phyloP scores from a whole-genome alignment of 2,113 vertebrate genomes.

The Sinocyclocheilus maitianheensis region DNA sequence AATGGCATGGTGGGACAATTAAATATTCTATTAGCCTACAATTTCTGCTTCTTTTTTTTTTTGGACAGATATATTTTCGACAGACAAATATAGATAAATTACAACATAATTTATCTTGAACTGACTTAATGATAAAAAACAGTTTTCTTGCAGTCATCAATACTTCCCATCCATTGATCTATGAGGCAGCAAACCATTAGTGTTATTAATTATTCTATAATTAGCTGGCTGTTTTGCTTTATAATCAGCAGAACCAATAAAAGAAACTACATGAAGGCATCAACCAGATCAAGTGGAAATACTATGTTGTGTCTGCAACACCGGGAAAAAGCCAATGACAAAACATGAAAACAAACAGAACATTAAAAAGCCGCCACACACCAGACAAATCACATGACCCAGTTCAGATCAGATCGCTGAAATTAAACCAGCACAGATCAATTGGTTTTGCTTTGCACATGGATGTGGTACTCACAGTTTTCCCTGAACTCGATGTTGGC shows the following conservation, averaged over 20 bases:
- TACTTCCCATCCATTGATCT: constrained; percentile 67
- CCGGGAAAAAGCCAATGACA: not conserved
- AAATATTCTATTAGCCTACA: not conserved
- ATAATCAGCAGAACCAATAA: not conserved
- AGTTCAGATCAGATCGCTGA: not conserved
- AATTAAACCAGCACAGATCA: constrained; percentile 19
- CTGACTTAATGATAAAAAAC: not conserved
- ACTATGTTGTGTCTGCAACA: not conserved
- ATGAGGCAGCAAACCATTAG: not conserved
- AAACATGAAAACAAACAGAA: not conserved
- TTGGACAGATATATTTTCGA: not conserved
- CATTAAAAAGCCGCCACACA: not conserved
- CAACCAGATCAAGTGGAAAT: not conserved
- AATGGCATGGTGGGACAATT: not conserved
- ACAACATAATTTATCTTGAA: not conserved
- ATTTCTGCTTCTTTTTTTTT: not conserved
- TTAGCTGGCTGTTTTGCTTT: not conserved
- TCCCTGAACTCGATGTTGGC: constrained; percentile 97
- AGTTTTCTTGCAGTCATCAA: constrained; percentile 48
- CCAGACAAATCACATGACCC: constrained; percentile 6
- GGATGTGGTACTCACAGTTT: constrained; percentile 84
- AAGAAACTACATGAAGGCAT: not conserved
- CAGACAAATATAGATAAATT: not conserved
- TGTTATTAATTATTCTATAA: not conserved
- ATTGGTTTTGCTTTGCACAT: not conserved